Conservation (phyloP, 2,113 vertebrate species). For the Apodemus speciosus region DNA sequence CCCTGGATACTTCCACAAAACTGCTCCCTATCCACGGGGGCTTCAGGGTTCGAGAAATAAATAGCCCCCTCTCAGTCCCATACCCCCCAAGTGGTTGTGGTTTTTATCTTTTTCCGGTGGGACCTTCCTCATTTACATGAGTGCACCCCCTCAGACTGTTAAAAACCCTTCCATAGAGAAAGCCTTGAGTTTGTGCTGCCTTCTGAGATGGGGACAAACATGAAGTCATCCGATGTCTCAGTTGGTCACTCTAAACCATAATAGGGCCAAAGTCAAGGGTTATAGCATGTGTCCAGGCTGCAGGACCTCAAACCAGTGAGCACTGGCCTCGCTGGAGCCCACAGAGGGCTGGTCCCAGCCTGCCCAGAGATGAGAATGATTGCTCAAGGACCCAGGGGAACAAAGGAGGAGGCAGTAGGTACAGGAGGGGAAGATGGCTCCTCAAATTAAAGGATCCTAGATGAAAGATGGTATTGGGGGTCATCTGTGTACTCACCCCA, state of each 20-base stretch:
- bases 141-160: background rate
- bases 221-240: background rate
- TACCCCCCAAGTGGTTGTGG: background rate
- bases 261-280: background rate
- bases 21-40: background rate
- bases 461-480: background rate
- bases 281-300: background rate
- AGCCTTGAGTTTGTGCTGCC: background rate
- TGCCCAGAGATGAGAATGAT: background rate
- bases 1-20: background rate
- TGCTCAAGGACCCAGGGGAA: background rate
- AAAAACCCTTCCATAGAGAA: background rate
- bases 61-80: background rate
- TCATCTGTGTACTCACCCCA: background rate
- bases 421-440: background rate
- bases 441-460: background rate
- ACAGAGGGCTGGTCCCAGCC: background rate
- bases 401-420: fast-evolving
- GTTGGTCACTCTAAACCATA: background rate
- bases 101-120: background rate
- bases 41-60: background rate
- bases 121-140: background rate
- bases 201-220: background rate
- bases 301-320: background rate
- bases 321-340: background rate